Evolutionary conservation across 64 coral and sea anemone species (phyloP).

Genomic region (Montipora efflorescens): DNA sequence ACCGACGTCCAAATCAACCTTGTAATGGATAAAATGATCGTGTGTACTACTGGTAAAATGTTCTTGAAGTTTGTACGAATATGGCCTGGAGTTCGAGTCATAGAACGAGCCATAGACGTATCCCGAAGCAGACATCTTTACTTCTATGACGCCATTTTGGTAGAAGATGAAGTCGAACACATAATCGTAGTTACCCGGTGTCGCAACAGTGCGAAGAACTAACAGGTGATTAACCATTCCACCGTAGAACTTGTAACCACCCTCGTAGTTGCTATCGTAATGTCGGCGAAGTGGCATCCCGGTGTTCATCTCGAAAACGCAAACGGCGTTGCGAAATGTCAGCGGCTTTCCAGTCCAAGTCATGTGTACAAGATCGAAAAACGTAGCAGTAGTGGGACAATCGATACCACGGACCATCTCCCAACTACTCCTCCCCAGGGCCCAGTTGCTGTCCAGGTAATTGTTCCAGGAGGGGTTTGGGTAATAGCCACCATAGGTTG

Average conservation of each 20-base stretch:
- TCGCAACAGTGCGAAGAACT: slow-evolving; percentile 46
- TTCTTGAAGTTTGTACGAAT: slow-evolving; percentile 29
- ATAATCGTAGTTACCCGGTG: slow-evolving; percentile 65
- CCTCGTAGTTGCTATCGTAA: slow-evolving; percentile 74
- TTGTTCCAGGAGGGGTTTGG: slow-evolving; percentile 50
- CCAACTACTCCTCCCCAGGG: slow-evolving; percentile 12
- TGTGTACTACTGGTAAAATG: slow-evolving; percentile 65
- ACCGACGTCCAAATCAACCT: slow-evolving; percentile 64
- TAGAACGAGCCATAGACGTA: slow-evolving; percentile 50
- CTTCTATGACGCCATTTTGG: slow-evolving; percentile 66
- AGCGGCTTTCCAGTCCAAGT: background rate
- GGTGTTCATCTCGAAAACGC: slow-evolving; percentile 79
- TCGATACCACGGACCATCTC: slow-evolving; percentile 68
- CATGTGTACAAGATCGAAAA: slow-evolving; percentile 62
- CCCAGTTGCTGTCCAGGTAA: slow-evolving; percentile 52
- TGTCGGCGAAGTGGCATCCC: slow-evolving; percentile 84
- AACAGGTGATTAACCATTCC: slow-evolving; percentile 62
- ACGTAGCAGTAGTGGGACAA: slow-evolving; percentile 75
- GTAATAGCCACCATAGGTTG: slow-evolving; percentile 54
- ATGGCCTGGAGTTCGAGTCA: slow-evolving; percentile 9
- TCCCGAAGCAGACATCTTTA: slow-evolving; percentile 44
- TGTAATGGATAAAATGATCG: slow-evolving; percentile 69
- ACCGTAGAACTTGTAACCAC: slow-evolving; percentile 80
- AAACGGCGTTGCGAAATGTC: slow-evolving; percentile 74
- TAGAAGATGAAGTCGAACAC: slow-evolving; percentile 67